phyloP scores from a whole-genome alignment of 2,888 invertebrate genomes.

The Tromatobia lineatoria region DNA sequence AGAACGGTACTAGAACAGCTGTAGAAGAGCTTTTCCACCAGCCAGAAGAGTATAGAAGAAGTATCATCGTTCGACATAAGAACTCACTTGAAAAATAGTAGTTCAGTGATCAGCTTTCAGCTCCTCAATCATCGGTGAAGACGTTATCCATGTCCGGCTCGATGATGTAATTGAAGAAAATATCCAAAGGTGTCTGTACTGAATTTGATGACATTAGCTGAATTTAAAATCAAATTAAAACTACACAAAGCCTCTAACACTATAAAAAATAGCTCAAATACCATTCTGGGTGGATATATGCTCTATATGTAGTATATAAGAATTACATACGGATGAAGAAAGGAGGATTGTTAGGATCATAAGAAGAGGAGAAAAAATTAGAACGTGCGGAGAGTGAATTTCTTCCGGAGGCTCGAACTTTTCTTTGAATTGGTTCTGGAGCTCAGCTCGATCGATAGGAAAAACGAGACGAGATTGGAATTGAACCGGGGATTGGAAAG shows the following conservation, averaged over 20 bases:
- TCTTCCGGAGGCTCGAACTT: not conserved
- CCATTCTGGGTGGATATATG: not conserved
- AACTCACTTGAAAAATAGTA: slow-evolving; percentile 1
- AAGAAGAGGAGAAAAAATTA: slow-evolving; percentile 10
- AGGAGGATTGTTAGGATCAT: slow-evolving; percentile 18
- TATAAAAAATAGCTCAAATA: not conserved
- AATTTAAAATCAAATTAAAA: slow-evolving; percentile 2
- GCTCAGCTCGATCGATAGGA: slow-evolving; percentile 10
- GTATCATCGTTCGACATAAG: not conserved
- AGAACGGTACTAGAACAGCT: not conserved
- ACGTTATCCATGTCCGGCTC: not conserved
- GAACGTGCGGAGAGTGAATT: slow-evolving; percentile 2
- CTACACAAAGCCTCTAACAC: not conserved
- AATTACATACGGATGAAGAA: not conserved
- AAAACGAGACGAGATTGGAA: slow-evolving; percentile 18
- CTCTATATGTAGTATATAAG: not conserved
- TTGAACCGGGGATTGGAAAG: slow-evolving; percentile 10
- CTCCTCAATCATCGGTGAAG: not conserved
- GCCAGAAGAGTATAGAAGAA: not conserved
- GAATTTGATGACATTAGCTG: not conserved
- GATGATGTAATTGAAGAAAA: not conserved
- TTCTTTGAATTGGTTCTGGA: slow-evolving; percentile 11
- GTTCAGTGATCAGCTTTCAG: not conserved
- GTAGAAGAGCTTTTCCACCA: not conserved
- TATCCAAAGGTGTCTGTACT: too few species aligned